Evolutionary conservation across 2,888 invertebrate species (phyloP).

Genomic region (Mayetiola destructor): DNA sequence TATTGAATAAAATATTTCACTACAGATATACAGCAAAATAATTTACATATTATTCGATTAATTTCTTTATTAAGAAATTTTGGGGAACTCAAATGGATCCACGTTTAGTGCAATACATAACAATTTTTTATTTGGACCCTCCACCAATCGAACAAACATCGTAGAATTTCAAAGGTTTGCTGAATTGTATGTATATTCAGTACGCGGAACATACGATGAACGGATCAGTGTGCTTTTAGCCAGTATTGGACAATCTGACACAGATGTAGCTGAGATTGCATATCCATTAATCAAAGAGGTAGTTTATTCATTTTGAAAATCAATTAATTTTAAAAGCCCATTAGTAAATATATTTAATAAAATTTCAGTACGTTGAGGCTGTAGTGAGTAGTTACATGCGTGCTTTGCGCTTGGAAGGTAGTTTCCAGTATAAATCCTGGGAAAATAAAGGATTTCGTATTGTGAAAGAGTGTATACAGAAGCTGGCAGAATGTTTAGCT

Average conservation of each 20-base stretch:
- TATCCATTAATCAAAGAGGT: conserved; percentile 50
- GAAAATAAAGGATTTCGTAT: conserved; percentile 43
- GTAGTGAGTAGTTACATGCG: conserved; percentile 61
- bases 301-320: conserved; percentile 20
- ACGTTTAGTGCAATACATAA: conserved; percentile 48
- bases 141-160: conserved; percentile 36
- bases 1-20: conserved; percentile 19
- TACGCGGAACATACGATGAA: conserved; percentile 52
- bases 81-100: conserved; percentile 57
- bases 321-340: conserved; percentile 18
- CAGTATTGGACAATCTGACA: conserved; percentile 42
- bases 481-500: conserved; percentile 43
- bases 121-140: conserved; percentile 49
- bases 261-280: conserved; percentile 40
- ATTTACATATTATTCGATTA: not conserved
- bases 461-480: conserved; percentile 40
- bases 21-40: not conserved
- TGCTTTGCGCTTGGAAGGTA: conserved; percentile 44
- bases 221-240: conserved; percentile 42
- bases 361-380: conserved; percentile 55
- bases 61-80: conserved; percentile 40
- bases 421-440: conserved; percentile 43
- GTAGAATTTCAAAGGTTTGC: conserved; percentile 51
- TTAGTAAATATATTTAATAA: conserved; percentile 1
- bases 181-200: conserved; percentile 53